Percentiles rank a stretch among this genome's conserved stretches.
Evolutionary conservation across 2,888 invertebrate species (phyloP).

Genomic region (Amphimallon solstitiale): DNA sequence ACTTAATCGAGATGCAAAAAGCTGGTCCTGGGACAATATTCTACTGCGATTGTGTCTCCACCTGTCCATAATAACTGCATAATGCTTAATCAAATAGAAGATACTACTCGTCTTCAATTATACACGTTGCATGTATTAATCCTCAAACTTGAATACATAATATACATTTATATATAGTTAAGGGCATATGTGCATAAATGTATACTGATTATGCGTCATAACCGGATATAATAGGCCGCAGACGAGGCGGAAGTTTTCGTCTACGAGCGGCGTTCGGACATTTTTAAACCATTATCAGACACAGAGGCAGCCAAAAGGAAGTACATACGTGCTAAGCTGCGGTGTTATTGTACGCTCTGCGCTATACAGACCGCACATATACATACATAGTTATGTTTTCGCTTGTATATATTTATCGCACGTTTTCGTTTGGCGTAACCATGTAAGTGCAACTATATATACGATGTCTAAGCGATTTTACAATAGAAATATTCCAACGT

Average conservation of each 20-base stretch:
- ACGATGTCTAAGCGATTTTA: not conserved
- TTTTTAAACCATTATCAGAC: conserved; percentile 31
- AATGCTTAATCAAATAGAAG: too few relatives aligned
- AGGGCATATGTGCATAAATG: not conserved
- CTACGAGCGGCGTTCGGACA: conserved; percentile 28
- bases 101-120: not conserved
- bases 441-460: not conserved
- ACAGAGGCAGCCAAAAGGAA: conserved; percentile 28
- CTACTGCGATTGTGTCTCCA: too few relatives aligned
- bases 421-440: not conserved
- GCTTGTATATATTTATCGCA: not conserved
- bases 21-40: too few relatives aligned
- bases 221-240: conserved; percentile 35
- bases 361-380: conserved; percentile 15
- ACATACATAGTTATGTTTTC: not conserved
- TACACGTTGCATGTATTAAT: not conserved
- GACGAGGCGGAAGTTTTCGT: conserved; percentile 38
- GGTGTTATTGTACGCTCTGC: conserved; percentile 28
- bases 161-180: not conserved
- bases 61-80: too few relatives aligned
- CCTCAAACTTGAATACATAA: not conserved
- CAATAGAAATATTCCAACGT: not conserved
- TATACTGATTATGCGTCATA: conserved; percentile 28
- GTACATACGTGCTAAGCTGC: conserved; percentile 21
- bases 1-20: too few relatives aligned